These are phyloP conservation scores for Sphaeramia orbicularis DNA, from an alignment of 2,797 vertebrate genomes.

Conservation along the genomic window DNA sequence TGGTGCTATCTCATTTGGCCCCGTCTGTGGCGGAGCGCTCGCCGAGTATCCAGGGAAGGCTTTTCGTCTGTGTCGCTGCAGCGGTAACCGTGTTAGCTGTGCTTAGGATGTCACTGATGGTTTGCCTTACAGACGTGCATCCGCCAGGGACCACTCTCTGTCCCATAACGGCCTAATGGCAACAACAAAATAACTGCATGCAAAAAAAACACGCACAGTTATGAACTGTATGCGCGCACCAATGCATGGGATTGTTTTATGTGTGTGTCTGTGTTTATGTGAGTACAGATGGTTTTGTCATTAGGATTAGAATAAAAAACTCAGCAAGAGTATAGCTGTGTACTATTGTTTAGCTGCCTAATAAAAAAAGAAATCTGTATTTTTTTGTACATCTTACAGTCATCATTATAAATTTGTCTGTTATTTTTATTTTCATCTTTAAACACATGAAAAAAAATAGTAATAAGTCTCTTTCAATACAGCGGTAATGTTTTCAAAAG, in stretches of 20 bases:
- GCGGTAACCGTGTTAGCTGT: slow-evolving; percentile 73
- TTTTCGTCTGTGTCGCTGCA: slow-evolving; percentile 54
- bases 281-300: neutral
- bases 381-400: neutral
- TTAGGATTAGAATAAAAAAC: neutral
- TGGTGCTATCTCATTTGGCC: slow-evolving; percentile 77
- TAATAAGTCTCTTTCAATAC: too few species aligned
- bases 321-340: too few species aligned
- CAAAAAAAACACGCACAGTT: slow-evolving; percentile 16
- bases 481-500: too few species aligned
- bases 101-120: slow-evolving; percentile 74
- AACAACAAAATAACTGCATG: slow-evolving; percentile 44
- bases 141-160: slow-evolving; percentile 49
- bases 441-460: neutral
- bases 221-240: slow-evolving; percentile 4
- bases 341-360: neutral
- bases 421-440: neutral
- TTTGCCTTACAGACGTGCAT: slow-evolving; percentile 67
- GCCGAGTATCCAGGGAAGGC: slow-evolving; percentile 67
- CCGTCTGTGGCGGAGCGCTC: slow-evolving; percentile 51
- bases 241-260: neutral
- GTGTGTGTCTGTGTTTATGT: slow-evolving; percentile 4
- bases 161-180: slow-evolving; percentile 61
- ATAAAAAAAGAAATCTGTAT: neutral
- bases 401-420: neutral